Percentiles rank a stretch among this genome's conserved stretches.
Evolutionary conservation across 1,140 invertebrate genomes (phyloP).

Genomic region (Eumaeus atala): DNA sequence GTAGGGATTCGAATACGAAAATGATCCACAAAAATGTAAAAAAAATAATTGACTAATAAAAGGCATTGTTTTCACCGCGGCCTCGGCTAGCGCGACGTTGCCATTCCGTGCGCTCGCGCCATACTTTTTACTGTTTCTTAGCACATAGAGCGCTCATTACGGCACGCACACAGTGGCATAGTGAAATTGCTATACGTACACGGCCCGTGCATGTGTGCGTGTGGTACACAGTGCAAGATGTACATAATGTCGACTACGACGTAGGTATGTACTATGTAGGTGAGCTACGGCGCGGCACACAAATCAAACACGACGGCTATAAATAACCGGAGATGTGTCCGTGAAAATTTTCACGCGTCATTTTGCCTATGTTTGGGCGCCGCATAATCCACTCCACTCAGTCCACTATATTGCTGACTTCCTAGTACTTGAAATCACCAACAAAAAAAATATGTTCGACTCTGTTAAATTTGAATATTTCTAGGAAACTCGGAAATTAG

Average conservation of each 20-base stretch:
- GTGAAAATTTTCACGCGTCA: constrained; percentile 46
- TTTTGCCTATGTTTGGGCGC: constrained; percentile 22
- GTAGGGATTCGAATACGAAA: too few relatives aligned
- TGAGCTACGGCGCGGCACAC: constrained; percentile 56
- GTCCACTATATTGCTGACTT: too few relatives aligned
- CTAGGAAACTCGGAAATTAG: too few relatives aligned
- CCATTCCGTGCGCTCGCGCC: constrained; percentile 61
- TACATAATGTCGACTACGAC: constrained; percentile 49
- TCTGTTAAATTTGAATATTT: too few relatives aligned
- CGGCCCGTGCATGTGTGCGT: constrained; percentile 29
- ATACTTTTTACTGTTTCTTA: constrained; percentile 73
- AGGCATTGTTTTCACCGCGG: constrained; percentile 66
- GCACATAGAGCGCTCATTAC: constrained; percentile 70
- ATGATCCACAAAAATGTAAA: neutral
- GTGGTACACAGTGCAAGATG: constrained; percentile 49
- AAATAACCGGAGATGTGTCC: constrained; percentile 63
- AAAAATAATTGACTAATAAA: constrained; percentile 37
- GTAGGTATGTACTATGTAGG: constrained; percentile 57
- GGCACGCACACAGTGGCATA: constrained; percentile 54
- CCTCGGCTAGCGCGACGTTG: constrained; percentile 58
- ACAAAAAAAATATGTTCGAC: neutral
- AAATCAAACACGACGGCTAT: constrained; percentile 63
- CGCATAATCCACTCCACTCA: neutral
- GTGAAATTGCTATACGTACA: constrained; percentile 56
- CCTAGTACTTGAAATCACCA: constrained; percentile 8